Conservation (phyloP, 2,888 invertebrate species). For the Melieria omissa region DNA sequence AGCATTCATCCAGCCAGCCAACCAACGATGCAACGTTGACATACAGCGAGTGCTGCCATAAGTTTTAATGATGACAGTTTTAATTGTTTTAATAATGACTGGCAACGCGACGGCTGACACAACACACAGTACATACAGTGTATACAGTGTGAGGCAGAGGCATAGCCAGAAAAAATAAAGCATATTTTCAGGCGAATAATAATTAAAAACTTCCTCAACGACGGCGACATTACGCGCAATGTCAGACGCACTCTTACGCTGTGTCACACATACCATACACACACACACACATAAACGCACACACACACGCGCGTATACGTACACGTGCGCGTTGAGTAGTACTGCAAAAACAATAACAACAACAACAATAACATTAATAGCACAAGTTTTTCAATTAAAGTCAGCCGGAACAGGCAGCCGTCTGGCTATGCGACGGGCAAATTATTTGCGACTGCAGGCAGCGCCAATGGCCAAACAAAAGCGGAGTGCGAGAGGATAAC, state of each 20-base stretch:
- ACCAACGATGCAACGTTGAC: too few relatives aligned
- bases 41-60: constrained; percentile 9
- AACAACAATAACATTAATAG: too few relatives aligned
- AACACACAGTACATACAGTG: background rate
- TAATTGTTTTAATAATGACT: constrained; percentile 26
- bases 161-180: background rate
- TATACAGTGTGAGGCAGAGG: background rate
- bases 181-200: constrained; percentile 27
- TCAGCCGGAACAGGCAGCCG: too few relatives aligned
- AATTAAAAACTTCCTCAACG: constrained; percentile 13
- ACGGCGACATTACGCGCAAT: too few relatives aligned
- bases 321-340: background rate
- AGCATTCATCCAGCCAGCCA: too few relatives aligned
- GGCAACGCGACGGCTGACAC: background rate
- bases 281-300: constrained; percentile 7
- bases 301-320: background rate
- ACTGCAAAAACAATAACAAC: too few relatives aligned
- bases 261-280: background rate
- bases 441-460: background rate
- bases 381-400: too few relatives aligned
- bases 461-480: background rate
- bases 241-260: too few relatives aligned
- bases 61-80: constrained; percentile 34
- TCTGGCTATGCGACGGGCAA: too few relatives aligned
- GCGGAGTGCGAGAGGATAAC: background rate